phyloP scores from a whole-genome alignment of 37 sponge, comb jelly and placozoan species.

The Spongilla lacustris region DNA sequence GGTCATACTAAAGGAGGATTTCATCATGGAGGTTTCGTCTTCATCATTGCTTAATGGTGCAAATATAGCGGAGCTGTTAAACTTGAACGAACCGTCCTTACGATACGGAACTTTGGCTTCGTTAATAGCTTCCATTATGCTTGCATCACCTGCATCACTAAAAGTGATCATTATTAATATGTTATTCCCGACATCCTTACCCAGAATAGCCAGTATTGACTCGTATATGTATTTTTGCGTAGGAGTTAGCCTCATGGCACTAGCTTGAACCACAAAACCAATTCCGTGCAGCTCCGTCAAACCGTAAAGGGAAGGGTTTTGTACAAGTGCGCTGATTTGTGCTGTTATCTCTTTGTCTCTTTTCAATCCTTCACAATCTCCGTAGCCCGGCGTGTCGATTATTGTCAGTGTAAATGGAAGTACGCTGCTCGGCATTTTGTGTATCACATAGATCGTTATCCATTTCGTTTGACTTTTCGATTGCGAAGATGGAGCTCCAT shows the following conservation, averaged over 20 bases:
- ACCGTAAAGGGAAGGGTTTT: constrained; percentile 7
- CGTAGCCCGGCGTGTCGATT: constrained; percentile 65
- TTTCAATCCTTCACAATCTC: constrained; percentile 43
- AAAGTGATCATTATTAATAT: constrained; percentile 52
- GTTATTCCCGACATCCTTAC: constrained; percentile 50
- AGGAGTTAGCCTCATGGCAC: constrained; percentile 39
- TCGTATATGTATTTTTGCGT: constrained; percentile 56
- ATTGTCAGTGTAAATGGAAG: constrained; percentile 37
- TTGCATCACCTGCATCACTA: constrained; percentile 42
- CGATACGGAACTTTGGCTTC: constrained; percentile 35
- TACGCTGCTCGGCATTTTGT: not conserved
- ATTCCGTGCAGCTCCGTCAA: constrained; percentile 52
- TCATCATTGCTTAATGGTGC: no score
- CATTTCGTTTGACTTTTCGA: constrained; percentile 27
- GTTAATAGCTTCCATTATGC: constrained; percentile 37
- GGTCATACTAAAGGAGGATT: constrained; percentile 28
- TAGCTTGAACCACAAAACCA: constrained; percentile 54
- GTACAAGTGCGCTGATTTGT: constrained; percentile 41
- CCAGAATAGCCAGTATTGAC: constrained; percentile 48
- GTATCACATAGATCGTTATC: constrained; percentile 53
- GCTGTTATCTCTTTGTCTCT: constrained; percentile 26
- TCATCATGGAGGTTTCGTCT: no score
- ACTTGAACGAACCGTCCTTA: constrained; percentile 15
- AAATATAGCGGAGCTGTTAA: constrained; percentile 65
- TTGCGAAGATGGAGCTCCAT: not conserved